Evolutionary conservation across 1,140 invertebrate genomes (phyloP).

Genomic region (Drosophila navojoa): DNA sequence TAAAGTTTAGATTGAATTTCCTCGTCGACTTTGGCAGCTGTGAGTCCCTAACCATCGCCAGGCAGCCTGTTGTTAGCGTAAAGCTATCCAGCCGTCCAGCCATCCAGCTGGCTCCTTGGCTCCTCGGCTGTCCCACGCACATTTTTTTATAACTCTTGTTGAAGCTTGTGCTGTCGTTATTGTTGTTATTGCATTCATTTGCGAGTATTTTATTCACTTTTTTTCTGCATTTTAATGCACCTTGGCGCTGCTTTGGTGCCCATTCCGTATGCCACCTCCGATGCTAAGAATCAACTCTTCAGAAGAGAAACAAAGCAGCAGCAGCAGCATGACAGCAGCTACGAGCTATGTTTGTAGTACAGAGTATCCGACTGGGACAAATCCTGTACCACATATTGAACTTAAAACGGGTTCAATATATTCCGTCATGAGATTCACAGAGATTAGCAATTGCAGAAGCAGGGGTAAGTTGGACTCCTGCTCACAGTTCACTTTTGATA

Average conservation of each 20-base stretch:
- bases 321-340: conserved; percentile 44
- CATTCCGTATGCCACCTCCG: conserved; percentile 52
- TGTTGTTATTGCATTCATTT: conserved; percentile 75
- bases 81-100: conserved; percentile 22
- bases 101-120: conserved; percentile 8
- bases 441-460: too few relatives aligned
- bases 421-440: too few relatives aligned
- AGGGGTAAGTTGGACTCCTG: too few relatives aligned
- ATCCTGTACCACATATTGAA: neutral
- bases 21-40: conserved; percentile 35
- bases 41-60: neutral
- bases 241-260: conserved; percentile 39
- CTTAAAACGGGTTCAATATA: neutral
- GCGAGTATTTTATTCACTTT: conserved; percentile 73
- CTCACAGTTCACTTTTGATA: too few relatives aligned
- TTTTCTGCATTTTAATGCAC: conserved; percentile 65
- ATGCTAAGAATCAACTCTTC: conserved; percentile 53
- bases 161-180: conserved; percentile 32
- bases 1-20: conserved; percentile 75
- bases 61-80: conserved; percentile 17
- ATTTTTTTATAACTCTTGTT: conserved; percentile 68
- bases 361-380: neutral
- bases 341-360: neutral
- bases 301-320: conserved; percentile 46
- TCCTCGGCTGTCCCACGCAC: conserved; percentile 71